phyloP scores from a whole-genome alignment of 2,113 vertebrate species.

The Mungos mungo region DNA sequence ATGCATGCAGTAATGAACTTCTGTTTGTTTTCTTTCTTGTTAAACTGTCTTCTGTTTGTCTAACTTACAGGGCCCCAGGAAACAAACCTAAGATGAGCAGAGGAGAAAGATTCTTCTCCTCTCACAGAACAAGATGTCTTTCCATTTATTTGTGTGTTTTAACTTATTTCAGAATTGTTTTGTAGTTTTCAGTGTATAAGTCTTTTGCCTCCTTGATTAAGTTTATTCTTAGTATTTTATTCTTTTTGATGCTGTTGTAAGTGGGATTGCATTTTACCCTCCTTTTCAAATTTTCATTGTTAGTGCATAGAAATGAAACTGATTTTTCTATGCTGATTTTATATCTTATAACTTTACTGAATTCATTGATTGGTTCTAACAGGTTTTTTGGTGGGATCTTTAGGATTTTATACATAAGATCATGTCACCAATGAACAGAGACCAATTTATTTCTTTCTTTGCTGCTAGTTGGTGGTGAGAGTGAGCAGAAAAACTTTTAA shows the following conservation, averaged over 20 bases:
- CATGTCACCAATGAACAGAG: not conserved
- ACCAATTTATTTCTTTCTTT: constrained; percentile 42
- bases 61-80: not conserved
- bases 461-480: not conserved
- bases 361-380: not conserved
- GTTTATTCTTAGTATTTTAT: not conserved
- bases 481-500: not conserved
- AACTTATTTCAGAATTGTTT: not conserved
- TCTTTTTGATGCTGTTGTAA: not conserved
- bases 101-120: not conserved
- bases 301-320: not conserved
- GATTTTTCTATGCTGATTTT: constrained; percentile 37
- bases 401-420: not conserved
- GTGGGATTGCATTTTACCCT: not conserved
- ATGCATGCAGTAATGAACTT: not conserved
- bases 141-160: constrained; percentile 2
- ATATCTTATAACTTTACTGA: not conserved
- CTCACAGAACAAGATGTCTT: not conserved
- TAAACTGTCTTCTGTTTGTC: not conserved
- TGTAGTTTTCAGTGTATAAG: not conserved
- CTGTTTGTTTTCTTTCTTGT: not conserved
- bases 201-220: constrained; percentile 10
- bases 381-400: not conserved
- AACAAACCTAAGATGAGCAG: not conserved
- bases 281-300: not conserved